Evolutionary conservation across 2,797 vertebrate species (phyloP).

Genomic region (Galagoides demidoff): DNA sequence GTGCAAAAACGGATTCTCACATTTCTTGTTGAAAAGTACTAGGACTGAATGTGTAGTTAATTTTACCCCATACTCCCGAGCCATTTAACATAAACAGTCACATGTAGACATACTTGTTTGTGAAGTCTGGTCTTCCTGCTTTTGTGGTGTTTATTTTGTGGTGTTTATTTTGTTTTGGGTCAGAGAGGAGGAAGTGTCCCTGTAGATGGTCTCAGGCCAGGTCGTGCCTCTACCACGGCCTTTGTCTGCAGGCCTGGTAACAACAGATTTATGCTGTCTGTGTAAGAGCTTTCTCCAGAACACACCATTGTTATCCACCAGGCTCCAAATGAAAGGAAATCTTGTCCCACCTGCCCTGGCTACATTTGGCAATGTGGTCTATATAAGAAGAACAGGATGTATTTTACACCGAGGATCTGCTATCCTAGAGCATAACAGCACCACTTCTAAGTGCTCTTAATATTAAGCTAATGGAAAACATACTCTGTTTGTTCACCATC

Average conservation of each 20-base stretch:
- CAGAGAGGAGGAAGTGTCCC: constrained; percentile 16
- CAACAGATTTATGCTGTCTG: neutral
- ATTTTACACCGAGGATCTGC: constrained; percentile 52
- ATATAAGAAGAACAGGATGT: constrained; percentile 51
- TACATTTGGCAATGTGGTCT: neutral
- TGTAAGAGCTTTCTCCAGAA: neutral
- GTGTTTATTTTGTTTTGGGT: constrained; percentile 10
- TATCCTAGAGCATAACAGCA: constrained; percentile 3
- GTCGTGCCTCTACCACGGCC: neutral
- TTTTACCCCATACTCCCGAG: constrained; percentile 69
- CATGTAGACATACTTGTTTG: constrained; percentile 77
- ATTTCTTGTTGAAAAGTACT: constrained; percentile 62
- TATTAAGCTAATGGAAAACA: constrained; percentile 68
- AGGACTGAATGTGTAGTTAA: constrained; percentile 27
- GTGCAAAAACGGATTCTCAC: constrained; percentile 52
- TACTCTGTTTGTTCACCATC: constrained; percentile 41
- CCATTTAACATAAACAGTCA: constrained; percentile 71
- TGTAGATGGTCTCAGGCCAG: neutral
- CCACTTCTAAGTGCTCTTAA: constrained; percentile 60
- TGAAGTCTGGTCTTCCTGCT: constrained; percentile 54
- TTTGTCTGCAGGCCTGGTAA: neutral
- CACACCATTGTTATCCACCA: neutral
- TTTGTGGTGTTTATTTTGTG: neutral
- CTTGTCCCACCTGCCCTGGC: neutral
- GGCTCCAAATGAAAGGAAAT: neutral